Evolutionary conservation across 92 coral and sea anemone genomes (phyloP).

Genomic region (Epizoanthus stellaris): DNA sequence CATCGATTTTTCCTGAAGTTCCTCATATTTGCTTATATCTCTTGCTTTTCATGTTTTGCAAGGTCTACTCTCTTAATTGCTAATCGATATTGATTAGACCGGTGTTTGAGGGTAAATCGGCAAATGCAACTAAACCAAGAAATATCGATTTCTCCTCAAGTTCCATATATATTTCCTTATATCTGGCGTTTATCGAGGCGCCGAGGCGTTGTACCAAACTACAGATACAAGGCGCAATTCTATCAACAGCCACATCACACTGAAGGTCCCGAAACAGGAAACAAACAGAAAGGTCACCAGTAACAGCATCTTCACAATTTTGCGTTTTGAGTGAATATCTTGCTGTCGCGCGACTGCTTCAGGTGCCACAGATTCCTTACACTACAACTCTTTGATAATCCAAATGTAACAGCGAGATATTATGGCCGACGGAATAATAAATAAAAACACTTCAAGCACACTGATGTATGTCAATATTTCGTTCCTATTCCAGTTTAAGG

Average conservation of each 20-base stretch:
- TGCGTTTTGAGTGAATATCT: conserved; percentile 28
- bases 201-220: conserved; percentile 29
- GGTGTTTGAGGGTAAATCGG: too few relatives aligned
- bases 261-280: conserved; percentile 45
- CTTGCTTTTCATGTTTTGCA: too few relatives aligned
- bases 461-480: conserved; percentile 8
- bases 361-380: conserved; percentile 21
- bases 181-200: background rate
- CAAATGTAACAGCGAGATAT: conserved; percentile 32
- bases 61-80: too few relatives aligned
- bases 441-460: background rate
- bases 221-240: background rate
- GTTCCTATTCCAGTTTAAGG: background rate
- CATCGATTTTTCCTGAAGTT: too few relatives aligned
- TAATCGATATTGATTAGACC: too few relatives aligned
- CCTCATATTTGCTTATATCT: too few relatives aligned
- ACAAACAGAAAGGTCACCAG: conserved; percentile 43
- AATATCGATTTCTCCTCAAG: too few relatives aligned
- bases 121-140: too few relatives aligned
- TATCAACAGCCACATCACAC: conserved; percentile 27
- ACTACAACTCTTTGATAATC: conserved; percentile 48
- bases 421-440: conserved; percentile 26
- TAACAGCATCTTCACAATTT: conserved; percentile 36
- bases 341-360: conserved; percentile 2
- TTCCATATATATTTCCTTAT: too few relatives aligned